These are phyloP conservation scores for Nestor notabilis DNA, from an alignment of 2,113 vertebrate genomes.

Conservation along the genomic window DNA sequence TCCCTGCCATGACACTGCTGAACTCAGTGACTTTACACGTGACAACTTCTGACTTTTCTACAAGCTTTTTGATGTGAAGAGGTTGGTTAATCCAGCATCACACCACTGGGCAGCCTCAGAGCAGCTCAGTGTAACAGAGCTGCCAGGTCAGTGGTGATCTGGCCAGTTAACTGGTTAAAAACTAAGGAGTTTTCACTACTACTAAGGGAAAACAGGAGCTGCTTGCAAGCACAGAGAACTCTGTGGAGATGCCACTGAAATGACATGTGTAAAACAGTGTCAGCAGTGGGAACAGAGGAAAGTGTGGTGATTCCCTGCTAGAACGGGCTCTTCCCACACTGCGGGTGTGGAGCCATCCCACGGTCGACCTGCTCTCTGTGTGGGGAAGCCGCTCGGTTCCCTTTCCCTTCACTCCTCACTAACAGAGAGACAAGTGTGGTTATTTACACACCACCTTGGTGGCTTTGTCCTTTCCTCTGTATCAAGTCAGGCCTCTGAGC, in stretches of 20 bases:
- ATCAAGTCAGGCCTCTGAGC: background rate
- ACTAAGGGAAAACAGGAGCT: background rate
- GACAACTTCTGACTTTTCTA: background rate
- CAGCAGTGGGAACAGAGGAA: background rate
- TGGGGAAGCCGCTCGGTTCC: background rate
- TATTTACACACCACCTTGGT: background rate
- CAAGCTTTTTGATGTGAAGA: fast-evolving
- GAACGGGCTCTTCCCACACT: background rate
- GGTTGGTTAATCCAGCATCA: background rate
- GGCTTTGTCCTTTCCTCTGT: background rate
- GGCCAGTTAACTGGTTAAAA: background rate
- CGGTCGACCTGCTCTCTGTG: background rate
- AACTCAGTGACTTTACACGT: background rate
- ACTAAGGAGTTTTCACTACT: background rate
- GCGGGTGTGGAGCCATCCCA: background rate
- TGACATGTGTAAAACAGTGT: background rate
- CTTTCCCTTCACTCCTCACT: background rate
- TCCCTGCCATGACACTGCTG: background rate
- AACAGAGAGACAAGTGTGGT: fast-evolving
- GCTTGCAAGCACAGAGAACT: background rate
- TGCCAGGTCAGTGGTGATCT: background rate
- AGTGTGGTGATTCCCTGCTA: background rate
- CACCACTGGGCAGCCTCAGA: fast-evolving
- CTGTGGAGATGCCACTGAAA: background rate
- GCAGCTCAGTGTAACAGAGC: fast-evolving